Conservation (phyloP, 2,797 vertebrate genomes). For the Hemibagrus guttatus region DNA sequence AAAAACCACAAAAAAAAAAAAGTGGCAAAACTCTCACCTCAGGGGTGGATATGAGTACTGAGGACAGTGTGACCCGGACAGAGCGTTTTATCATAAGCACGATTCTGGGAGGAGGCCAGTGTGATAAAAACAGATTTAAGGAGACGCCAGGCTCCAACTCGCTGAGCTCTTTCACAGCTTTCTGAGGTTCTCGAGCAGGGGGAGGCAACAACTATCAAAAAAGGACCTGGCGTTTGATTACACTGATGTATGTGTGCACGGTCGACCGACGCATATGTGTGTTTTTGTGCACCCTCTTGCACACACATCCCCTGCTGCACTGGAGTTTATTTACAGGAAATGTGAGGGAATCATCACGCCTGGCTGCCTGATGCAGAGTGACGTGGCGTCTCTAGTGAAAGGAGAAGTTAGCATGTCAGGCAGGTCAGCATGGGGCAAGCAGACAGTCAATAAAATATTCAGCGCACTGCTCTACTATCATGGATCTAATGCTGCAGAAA, state of each 20-base stretch:
- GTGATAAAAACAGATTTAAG: slow-evolving; percentile 61
- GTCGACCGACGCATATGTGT: slow-evolving; percentile 2
- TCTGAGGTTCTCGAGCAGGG: slow-evolving; percentile 60
- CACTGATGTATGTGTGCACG: background rate
- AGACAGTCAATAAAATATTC: slow-evolving; percentile 93
- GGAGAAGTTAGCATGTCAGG: slow-evolving; percentile 85
- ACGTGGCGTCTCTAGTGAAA: slow-evolving; percentile 83
- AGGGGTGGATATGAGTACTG: slow-evolving; percentile 32
- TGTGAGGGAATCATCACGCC: slow-evolving; percentile 79
- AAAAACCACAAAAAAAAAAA: slow-evolving; percentile 18
- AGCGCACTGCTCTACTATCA: slow-evolving; percentile 85
- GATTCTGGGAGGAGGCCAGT: slow-evolving; percentile 30
- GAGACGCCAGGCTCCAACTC: slow-evolving; percentile 72
- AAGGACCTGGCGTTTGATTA: slow-evolving; percentile 47
- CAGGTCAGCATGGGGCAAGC: slow-evolving; percentile 85
- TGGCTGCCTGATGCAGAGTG: slow-evolving; percentile 81
- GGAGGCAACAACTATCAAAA: slow-evolving; percentile 62
- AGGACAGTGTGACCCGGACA: slow-evolving; percentile 48
- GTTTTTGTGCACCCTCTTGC: slow-evolving; percentile 65
- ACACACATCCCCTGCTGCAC: slow-evolving; percentile 74
- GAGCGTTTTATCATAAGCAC: slow-evolving; percentile 40
- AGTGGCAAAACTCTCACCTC: slow-evolving; percentile 37
- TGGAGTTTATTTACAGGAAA: slow-evolving; percentile 84
- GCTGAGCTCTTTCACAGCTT: slow-evolving; percentile 71
- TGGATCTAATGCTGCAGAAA: slow-evolving; percentile 80